Percentiles rank a stretch among this genome's conserved stretches.
Conservation (phyloP, 37 sponge, comb jelly and placozoan species). For the Eunapius fragilis region DNA sequence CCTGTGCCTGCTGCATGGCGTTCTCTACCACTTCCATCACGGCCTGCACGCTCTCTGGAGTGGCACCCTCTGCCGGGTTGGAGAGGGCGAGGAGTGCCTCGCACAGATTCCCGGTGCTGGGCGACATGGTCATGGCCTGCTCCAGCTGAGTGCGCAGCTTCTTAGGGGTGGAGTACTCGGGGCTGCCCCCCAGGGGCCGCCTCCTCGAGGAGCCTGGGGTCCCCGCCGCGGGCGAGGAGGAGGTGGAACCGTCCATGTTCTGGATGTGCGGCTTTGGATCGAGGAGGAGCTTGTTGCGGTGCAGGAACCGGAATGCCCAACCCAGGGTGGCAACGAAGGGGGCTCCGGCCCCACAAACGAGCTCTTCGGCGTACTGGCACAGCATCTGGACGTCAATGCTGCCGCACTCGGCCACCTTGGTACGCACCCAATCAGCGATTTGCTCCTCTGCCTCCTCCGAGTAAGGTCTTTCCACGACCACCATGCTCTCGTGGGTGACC, state of each 20-base stretch:
- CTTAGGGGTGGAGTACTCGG: conserved; percentile 40
- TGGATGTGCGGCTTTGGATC: conserved; percentile 70
- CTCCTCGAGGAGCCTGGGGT: not conserved
- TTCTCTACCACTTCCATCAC: no score
- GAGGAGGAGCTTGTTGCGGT: conserved; percentile 47
- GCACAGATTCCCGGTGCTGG: conserved; percentile 56
- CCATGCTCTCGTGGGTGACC: conserved; percentile 38
- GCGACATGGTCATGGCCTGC: conserved; percentile 30
- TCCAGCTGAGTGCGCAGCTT: conserved; percentile 4
- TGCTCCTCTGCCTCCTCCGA: conserved; percentile 47
- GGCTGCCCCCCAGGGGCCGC: not conserved
- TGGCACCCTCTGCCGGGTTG: not conserved
- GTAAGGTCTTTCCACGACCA: conserved; percentile 18
- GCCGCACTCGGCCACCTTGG: conserved; percentile 32
- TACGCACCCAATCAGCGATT: conserved; percentile 55
- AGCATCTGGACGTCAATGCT: conserved; percentile 47
- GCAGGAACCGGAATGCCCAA: conserved; percentile 75
- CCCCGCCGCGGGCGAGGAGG: not conserved
- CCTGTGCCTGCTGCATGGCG: conserved; percentile 14
- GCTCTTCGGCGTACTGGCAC: conserved; percentile 46
- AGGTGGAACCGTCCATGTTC: conserved; percentile 6
- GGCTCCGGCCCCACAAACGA: conserved; percentile 25
- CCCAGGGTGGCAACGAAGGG: conserved; percentile 68
- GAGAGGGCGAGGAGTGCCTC: conserved; percentile 73
- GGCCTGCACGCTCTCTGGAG: conserved; percentile 16